Evolutionary conservation across 2,113 vertebrate genomes (phyloP), one percentile per base, ranked within the genome.

Genomic region (Suricata suricatta): DNA sequence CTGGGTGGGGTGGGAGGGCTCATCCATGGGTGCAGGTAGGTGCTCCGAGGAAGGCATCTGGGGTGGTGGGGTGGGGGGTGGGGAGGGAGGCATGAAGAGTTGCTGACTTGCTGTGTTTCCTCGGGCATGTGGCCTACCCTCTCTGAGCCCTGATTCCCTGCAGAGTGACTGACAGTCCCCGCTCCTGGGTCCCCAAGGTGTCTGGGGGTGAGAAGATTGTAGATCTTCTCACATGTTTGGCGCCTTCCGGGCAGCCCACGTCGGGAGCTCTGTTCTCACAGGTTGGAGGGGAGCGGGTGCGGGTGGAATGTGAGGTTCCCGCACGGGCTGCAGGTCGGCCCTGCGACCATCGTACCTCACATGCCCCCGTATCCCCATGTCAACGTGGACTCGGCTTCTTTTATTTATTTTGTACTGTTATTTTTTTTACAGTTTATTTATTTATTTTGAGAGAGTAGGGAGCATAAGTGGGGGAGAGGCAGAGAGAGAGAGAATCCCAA

Each of bases 281-380:
- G 52, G 25, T 27, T 5, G 3, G 29, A 19, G 9, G 47, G 94
- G 47, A 52, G 21, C 33, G n/a, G n/a, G 33, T 2, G 44, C 4
- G 17, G 77, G 33, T 19, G 6, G 52, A 12, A 0, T 9, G 1
- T 35, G 72, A 21, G 60, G 13, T 9, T 44, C 4, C 4, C 0
- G 2, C 57, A 79, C 33, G 13, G 15, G n/a, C 38, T 11, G 15
- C 15, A 3, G 17, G 14, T 29, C 9, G 12, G 44, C 64, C 50
- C 19, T 38, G 88, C 6, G 0, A 4, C 44, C 7, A 0, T 16
- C 3, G 21, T 3, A 2, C 50, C 74, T 44, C 5, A 0, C 31
- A 1, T 14, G 38, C 0, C 25, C 82, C 2, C 1, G 35, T 9
- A 9, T 10, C 31, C 31, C 11, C 0, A 0, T 3, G n/a, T 38